Base-by-base conservation (phyloP, 2,797 vertebrate genomes). In the Phoxinus dragarum region DNA sequence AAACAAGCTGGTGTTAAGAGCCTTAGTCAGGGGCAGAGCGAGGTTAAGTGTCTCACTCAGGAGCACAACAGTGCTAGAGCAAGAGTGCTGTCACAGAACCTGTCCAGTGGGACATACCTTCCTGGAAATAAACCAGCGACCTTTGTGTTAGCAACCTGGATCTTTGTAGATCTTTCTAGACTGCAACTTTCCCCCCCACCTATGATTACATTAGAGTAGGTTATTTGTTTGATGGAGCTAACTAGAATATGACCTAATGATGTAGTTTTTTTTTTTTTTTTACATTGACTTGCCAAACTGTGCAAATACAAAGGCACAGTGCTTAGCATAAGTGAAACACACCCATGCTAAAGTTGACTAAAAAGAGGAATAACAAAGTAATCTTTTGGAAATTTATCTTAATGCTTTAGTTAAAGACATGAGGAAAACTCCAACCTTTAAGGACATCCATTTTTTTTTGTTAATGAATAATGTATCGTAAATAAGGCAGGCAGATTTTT, bases 1-100 rank as follows among this genome's bases (percentile, higher is more conserved):
- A 80, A 85, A 80, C 77, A 80, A 64, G 69, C 44, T 74, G 44
- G 77, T 85, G 84, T 85, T 85, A 85, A 85, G 84, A 85, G 69
- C 42, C 59, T 21, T 66, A 49, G 54, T 85, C 59, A 40, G 84
- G 84, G 84, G 34, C 84, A 80, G 68, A 66, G 54, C 0, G 56
- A 80, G 84, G 84, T 85, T 80, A 80, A 85, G 84, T 85, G 84
- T 85, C 77, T 85, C 78, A 67, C 77, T 74, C 84, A 74, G 78
- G 71, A 74, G 77, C 67, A 73, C 69, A 74, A 80, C 69, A 23
- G 42, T 73, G 77, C 69, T 80, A 38, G 59, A 74, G 77, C 84
- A 80, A 73, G 77, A 80, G 77, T 80, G 77, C 56, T 80, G 77
- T 74, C 84, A 85, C 84, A 85, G 77, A 85, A 80, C 77, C 77